Base-by-base conservation (phyloP, 2,888 invertebrate genomes). In the Melieria picta region DNA sequence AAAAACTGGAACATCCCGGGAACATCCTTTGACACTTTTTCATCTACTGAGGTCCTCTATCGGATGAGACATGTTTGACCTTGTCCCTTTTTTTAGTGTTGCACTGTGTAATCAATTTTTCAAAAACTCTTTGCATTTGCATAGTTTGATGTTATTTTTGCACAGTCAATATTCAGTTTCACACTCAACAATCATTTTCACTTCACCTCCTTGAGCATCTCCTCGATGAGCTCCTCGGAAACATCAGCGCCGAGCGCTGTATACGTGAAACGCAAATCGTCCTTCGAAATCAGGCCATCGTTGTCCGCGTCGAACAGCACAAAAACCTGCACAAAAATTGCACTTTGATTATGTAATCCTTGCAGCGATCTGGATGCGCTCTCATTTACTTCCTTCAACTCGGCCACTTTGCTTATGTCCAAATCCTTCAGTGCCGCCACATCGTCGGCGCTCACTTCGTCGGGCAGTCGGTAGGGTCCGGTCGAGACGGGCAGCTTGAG, bases 261-360 rank as follows among this genome's bases (percentile, higher is more conserved):
- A 58, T 90, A 88, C 0, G 91, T 92, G 46, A 89, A 90, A 10
- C 90, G 88, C 70, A 92, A 87, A 81, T 92, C 92, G 71, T 88
- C 89, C 78, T 89, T 89, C 78, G 91, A 90, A 74, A 92, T 91
- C 78, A 89, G 88, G 0, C 92, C 92, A 79, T 92, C 91, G 43
- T 90, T 89, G 77, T 92, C 89, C 81, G 91, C 84, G 78, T 92
- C 92, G 75, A 92, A 91, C 5, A 92, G 86, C 58, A 90, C 85
- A 80, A 92, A 92, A 2, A 90, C 91, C 91, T 91, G 80, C 11
- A 68, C 60, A n/a, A 16, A 63, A 13, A 42, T 16, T 11, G 42
- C 43, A 68, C 11, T 30, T 30, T 30, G 30, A 30, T 30, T 30
- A 30, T 30, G 30, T 30, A 30, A 30, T 30, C 30, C 30, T 30